Evolutionary conservation across 2,113 vertebrate species (phyloP).

Genomic region (Hemiscyllium ocellatum): DNA sequence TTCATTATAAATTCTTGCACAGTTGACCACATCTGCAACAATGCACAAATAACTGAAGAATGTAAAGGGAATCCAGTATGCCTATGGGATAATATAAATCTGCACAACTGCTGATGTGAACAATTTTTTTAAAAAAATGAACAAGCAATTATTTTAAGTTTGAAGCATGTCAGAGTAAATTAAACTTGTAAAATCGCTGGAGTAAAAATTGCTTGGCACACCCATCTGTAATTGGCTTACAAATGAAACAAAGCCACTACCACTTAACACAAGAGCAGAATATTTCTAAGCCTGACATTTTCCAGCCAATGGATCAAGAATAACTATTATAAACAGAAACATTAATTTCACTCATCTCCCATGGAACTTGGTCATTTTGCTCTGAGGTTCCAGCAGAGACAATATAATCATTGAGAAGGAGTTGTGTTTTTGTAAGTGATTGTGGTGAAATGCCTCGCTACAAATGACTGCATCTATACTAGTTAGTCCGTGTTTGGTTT

Average conservation of each 20-base stretch:
- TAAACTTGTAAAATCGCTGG: slow-evolving; percentile 31
- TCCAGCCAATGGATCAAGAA: background rate
- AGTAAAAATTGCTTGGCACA: slow-evolving; percentile 40
- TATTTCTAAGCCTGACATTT: background rate
- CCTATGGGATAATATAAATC: slow-evolving; percentile 53
- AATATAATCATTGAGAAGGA: background rate
- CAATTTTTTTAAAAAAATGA: background rate
- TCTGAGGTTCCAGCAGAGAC: background rate
- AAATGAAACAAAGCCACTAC: background rate
- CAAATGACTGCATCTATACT: background rate
- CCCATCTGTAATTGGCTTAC: background rate
- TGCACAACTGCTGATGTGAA: slow-evolving; percentile 48
- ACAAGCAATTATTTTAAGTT: slow-evolving; percentile 12
- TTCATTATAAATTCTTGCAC: slow-evolving; percentile 56
- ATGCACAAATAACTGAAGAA: slow-evolving; percentile 54
- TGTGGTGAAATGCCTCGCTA: background rate
- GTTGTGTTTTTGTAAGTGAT: background rate
- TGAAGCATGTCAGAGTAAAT: slow-evolving; percentile 12
- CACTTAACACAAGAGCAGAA: background rate
- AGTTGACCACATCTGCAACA: slow-evolving; percentile 56
- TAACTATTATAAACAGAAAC: background rate
- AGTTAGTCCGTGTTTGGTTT: background rate
- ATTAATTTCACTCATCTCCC: background rate
- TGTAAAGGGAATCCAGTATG: slow-evolving; percentile 50
- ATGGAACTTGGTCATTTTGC: background rate